Base-by-base conservation (phyloP, 2,797 vertebrate genomes). In the Rhincodon typus region DNA sequence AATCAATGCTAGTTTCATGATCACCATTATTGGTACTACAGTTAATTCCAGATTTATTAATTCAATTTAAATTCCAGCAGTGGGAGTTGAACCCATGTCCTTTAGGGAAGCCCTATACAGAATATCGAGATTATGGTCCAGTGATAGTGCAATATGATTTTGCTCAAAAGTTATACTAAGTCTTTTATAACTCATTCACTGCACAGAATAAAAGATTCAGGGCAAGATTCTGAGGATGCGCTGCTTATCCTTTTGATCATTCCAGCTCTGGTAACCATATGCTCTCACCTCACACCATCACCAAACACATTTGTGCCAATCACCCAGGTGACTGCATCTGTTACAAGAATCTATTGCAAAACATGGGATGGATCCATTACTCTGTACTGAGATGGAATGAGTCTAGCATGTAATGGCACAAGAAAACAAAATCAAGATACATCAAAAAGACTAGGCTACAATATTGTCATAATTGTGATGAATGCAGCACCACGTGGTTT, bases 311-410 rank as follows among this genome's bases (percentile, higher is more conserved):
- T 69, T n/a, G 90, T 93, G 90, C 94, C 94, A 74, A 53, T 50
- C 70, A 42, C 70, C 94, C 50, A 74, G 94, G 42, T 72, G 50
- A 74, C 94, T 95, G 70, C 27, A 30, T 95, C 94, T 95, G 70
- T 95, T 74, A 50, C 94, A 62, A 62, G 57, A 62, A 62, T 62
- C 57, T 62, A 62, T 62, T 12, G 57, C 57, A 53, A 69, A 95
- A 95, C 46, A 19, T 74, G 42, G 21, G 30, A 53, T 53, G 94
- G 70, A 95, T 50, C 94, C 7, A 53, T 95, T 74, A 50, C 3
- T 62, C 57, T 62, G 57, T 0, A 62, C 7, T 8, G 12, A 62
- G 30, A 53, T 77, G 53, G 46, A 95, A 30, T 21, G 0, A 69
- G n/a, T 25, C n/a, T 3, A 93, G 42, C 15, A 23, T 93, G 23